phyloP scores from a whole-genome alignment of 1,140 invertebrate species.

The Ceratina japonica region DNA sequence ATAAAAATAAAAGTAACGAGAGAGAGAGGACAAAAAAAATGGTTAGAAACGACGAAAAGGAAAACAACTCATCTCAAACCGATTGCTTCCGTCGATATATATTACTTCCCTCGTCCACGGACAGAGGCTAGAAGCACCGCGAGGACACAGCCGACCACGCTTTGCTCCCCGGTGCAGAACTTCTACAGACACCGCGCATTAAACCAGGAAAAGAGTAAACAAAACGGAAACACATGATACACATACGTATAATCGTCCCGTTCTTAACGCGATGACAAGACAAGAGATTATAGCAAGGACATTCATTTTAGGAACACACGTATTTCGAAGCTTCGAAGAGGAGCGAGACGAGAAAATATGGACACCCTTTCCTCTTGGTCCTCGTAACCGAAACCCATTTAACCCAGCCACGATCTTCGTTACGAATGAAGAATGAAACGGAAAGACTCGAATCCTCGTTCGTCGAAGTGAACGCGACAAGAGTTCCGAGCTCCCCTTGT shows the following conservation, averaged over 20 bases:
- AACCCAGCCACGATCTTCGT: constrained; percentile 21
- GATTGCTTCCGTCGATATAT: constrained; percentile 33
- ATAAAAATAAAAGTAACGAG: not conserved
- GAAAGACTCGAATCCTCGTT: constrained; percentile 39
- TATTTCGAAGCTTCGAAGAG: constrained; percentile 19
- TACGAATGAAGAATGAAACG: not conserved
- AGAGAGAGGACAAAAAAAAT: not conserved
- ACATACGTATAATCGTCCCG: not conserved
- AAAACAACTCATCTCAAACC: not conserved
- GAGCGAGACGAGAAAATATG: not conserved
- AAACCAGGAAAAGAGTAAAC: not conserved
- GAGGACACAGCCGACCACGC: constrained; percentile 15
- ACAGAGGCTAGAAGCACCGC: constrained; percentile 21
- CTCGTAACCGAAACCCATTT: not conserved
- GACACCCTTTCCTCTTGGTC: not conserved
- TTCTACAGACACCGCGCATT: constrained; percentile 9
- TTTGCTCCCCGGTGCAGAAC: constrained; percentile 35
- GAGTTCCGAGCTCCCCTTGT: not conserved
- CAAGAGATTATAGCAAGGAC: constrained; percentile 10
- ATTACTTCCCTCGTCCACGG: constrained; percentile 13
- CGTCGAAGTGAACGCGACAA: constrained; percentile 35
- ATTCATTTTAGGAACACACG: constrained; percentile 18
- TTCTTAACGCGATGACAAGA: constrained; percentile 4
- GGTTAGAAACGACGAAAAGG: not conserved
- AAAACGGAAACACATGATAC: not conserved